Conservation (phyloP, 2,113 vertebrate species). For the Trogon surrucura region DNA sequence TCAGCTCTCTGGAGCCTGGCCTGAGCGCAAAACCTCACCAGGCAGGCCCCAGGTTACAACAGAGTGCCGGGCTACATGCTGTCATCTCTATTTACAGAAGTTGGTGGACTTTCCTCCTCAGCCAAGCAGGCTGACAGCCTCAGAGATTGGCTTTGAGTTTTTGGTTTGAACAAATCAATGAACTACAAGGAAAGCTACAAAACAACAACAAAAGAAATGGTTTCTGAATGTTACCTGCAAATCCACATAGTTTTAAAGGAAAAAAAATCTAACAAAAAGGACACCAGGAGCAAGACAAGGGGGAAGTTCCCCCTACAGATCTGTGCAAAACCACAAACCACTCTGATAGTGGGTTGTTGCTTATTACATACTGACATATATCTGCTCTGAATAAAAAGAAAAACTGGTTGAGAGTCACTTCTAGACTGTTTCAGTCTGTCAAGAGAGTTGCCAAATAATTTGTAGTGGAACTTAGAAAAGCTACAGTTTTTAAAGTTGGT, state of each 20-base stretch:
- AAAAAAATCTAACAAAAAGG: background rate
- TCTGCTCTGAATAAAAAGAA: background rate
- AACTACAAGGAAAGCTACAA: slow-evolving; percentile 45
- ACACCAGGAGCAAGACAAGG: background rate
- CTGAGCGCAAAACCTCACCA: background rate
- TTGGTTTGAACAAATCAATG: slow-evolving; percentile 40
- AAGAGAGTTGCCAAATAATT: background rate
- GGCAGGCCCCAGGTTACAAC: background rate
- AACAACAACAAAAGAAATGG: slow-evolving; percentile 4
- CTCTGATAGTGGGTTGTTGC: background rate
- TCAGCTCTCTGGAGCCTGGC: fast-evolving
- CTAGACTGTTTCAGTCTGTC: background rate
- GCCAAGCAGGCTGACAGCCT: background rate
- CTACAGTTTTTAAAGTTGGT: background rate
- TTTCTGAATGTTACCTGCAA: slow-evolving; percentile 13
- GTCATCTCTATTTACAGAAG: background rate
- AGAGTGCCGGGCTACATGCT: background rate
- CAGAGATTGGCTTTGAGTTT: slow-evolving; percentile 38
- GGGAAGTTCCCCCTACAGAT: background rate
- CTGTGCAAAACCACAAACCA: background rate
- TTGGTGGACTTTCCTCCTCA: slow-evolving; percentile 53
- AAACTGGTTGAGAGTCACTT: background rate
- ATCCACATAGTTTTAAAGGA: background rate
- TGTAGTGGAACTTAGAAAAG: background rate
- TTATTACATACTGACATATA: background rate